A percentile compares a stretch with the other conserved stretches of the same genome.
Evolutionary conservation across 2,888 invertebrate species (phyloP).

Genomic region (Hydriomena furcata): DNA sequence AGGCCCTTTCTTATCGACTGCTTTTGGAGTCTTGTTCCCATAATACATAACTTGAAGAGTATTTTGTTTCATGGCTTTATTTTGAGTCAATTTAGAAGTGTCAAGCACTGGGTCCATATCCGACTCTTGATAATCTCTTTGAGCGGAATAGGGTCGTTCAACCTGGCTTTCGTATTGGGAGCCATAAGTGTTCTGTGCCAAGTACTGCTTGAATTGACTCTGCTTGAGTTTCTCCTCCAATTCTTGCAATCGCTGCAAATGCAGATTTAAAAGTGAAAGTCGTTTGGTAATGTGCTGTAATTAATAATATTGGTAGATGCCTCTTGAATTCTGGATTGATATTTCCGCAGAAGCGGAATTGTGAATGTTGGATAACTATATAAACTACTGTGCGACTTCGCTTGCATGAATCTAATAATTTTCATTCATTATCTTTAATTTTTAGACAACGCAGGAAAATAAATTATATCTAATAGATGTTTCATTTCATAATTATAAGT

Average conservation of each 20-base stretch:
- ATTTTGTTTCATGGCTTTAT: slow-evolving; percentile 49
- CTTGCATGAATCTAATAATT: too few species aligned
- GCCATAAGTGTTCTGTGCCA: slow-evolving; percentile 59
- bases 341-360: slow-evolving; percentile 3
- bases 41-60: slow-evolving; percentile 67
- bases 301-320: slow-evolving; percentile 15
- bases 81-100: slow-evolving; percentile 43
- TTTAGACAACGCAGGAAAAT: too few species aligned
- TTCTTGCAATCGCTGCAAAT: slow-evolving; percentile 66
- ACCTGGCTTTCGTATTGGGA: slow-evolving; percentile 63
- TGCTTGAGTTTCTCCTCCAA: slow-evolving; percentile 76
- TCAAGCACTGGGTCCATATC: slow-evolving; percentile 48
- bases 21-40: slow-evolving; percentile 49
- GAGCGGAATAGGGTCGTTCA: slow-evolving; percentile 68
- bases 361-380: neutral
- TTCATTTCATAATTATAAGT: too few species aligned
- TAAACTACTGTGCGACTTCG: too few species aligned
- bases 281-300: slow-evolving; percentile 11
- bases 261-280: slow-evolving; percentile 48
- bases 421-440: too few species aligned
- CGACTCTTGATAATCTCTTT: slow-evolving; percentile 47
- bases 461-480: too few species aligned
- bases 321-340: too few species aligned
- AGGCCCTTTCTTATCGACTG: slow-evolving; percentile 62
- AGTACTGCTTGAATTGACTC: slow-evolving; percentile 70